Percentiles rank a stretch among this genome's conserved stretches.
Conservation (phyloP, 1,140 invertebrate species). For the Homarus americanus region DNA sequence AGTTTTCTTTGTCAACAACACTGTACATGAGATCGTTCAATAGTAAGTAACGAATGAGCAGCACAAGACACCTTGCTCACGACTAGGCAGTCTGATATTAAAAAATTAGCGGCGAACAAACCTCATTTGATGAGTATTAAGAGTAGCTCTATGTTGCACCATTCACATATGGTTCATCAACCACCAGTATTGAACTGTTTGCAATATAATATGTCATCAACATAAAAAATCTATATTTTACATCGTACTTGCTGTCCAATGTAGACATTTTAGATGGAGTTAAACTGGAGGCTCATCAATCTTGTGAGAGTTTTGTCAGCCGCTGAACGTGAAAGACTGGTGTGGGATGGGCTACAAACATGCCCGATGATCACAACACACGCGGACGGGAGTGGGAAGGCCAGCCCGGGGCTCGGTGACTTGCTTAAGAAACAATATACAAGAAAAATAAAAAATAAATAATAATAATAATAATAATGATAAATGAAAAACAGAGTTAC, state of each 20-base stretch:
- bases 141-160: constrained; percentile 65
- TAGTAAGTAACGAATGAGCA: constrained; percentile 68
- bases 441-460: constrained; percentile 16
- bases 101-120: constrained; percentile 69
- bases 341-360: constrained; percentile 67
- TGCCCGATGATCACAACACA: constrained; percentile 69
- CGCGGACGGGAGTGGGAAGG: constrained; percentile 67
- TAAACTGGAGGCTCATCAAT: constrained; percentile 45
- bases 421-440: constrained; percentile 38
- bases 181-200: constrained; percentile 28
- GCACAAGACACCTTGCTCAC: constrained; percentile 50
- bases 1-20: constrained; percentile 67
- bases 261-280: constrained; percentile 27
- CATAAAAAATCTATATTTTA: constrained; percentile 20
- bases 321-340: constrained; percentile 72
- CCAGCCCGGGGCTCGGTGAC: constrained; percentile 65
- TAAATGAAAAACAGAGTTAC: too few relatives aligned
- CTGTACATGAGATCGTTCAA: constrained; percentile 70
- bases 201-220: constrained; percentile 22
- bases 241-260: constrained; percentile 45
- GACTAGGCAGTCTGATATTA: constrained; percentile 72
- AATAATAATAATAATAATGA: constrained; percentile 8
- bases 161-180: constrained; percentile 52
- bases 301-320: constrained; percentile 65
- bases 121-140: constrained; percentile 61